These are phyloP conservation scores for Rhamphomyia laevipes DNA, from an alignment of 2,888 invertebrate species.

Conservation along the genomic window DNA sequence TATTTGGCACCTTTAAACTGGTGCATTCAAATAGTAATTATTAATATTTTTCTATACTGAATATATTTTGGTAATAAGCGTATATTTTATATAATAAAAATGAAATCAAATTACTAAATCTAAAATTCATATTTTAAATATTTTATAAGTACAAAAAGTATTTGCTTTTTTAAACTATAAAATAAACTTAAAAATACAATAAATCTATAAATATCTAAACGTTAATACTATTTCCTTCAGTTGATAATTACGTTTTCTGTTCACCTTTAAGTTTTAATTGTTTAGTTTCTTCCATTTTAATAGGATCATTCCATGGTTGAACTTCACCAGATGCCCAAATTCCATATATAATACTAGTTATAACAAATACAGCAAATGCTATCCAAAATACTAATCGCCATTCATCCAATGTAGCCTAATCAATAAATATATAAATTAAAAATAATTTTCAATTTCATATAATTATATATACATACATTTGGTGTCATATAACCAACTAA, in stretches of 20 bases:
- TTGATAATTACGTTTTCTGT: background rate
- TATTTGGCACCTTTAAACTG: too few relatives aligned
- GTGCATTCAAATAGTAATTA: too few relatives aligned
- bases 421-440: background rate
- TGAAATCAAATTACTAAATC: too few relatives aligned
- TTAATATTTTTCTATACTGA: too few relatives aligned
- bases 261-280: background rate
- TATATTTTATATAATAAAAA: too few relatives aligned
- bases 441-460: background rate
- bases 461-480: constrained; percentile 42
- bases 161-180: too few relatives aligned
- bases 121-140: too few relatives aligned
- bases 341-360: constrained; percentile 56
- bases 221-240: too few relatives aligned
- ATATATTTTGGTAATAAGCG: too few relatives aligned
- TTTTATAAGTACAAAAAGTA: too few relatives aligned
- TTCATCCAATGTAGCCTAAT: constrained; percentile 48
- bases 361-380: constrained; percentile 51
- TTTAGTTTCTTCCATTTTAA: background rate
- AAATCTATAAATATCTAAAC: too few relatives aligned
- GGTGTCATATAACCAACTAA: constrained; percentile 54
- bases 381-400: constrained; percentile 78
- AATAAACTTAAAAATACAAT: too few relatives aligned
- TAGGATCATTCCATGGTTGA: constrained; percentile 58
- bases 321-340: constrained; percentile 63